phyloP scores from a whole-genome alignment of 2,797 vertebrate species.

The Phrynocephalus guinanensis region DNA sequence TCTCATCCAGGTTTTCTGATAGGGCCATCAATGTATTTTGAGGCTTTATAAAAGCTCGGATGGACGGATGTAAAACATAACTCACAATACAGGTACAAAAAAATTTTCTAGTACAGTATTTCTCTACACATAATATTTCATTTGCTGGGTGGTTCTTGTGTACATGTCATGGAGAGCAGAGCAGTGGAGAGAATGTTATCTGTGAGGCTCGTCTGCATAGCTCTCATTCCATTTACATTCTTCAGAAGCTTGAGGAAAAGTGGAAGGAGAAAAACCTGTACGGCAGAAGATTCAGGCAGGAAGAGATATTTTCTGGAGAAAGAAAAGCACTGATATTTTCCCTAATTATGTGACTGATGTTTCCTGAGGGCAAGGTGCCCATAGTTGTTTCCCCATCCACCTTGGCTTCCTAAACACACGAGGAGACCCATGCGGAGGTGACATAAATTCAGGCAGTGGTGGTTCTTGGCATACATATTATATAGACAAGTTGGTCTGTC shows the following conservation, averaged over 20 bases:
- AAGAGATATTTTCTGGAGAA: constrained; percentile 5
- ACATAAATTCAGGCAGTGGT: not conserved
- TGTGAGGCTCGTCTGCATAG: not conserved
- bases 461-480: not conserved
- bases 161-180: not conserved
- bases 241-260: not conserved
- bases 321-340: not conserved
- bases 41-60: constrained; percentile 6
- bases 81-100: constrained; percentile 1
- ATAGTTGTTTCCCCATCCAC: not conserved
- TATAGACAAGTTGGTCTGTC: not conserved
- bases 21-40: not conserved
- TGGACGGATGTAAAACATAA: constrained; percentile 37
- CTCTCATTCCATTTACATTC: constrained; percentile 37
- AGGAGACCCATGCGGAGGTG: not conserved
- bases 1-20: not conserved
- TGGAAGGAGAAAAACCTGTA: not conserved
- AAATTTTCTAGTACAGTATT: not conserved
- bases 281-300: not conserved
- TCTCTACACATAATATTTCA: not conserved
- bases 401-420: not conserved
- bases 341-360: not conserved
- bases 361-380: not conserved
- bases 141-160: not conserved
- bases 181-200: constrained; percentile 14